Conservation (phyloP, 2,797 vertebrate species). For the Triplophysa yarkandensis region DNA sequence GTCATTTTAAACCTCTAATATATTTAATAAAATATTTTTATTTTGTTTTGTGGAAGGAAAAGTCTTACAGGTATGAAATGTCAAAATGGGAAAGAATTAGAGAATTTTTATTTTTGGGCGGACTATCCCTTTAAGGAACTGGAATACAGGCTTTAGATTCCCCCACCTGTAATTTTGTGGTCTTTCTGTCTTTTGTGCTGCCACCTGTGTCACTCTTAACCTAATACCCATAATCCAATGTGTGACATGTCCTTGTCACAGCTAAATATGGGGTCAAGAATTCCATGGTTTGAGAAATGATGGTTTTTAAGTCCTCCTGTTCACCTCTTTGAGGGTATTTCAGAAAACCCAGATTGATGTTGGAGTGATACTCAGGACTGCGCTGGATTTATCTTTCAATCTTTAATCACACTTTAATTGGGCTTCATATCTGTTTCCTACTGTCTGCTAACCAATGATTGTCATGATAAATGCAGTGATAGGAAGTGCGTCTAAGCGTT, state of each 20-base stretch:
- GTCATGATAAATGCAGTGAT: conserved; percentile 53
- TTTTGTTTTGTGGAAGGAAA: too few relatives aligned
- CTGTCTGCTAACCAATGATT: conserved; percentile 30
- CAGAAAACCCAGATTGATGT: neutral
- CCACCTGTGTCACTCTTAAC: conserved; percentile 5
- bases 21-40: too few relatives aligned
- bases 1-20: too few relatives aligned
- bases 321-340: neutral
- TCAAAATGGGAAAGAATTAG: too few relatives aligned
- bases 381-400: neutral
- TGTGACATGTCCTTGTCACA: conserved; percentile 9
- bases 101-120: too few relatives aligned
- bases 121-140: too few relatives aligned
- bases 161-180: conserved; percentile 32
- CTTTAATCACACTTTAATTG: conserved; percentile 40
- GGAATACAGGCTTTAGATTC: conserved; percentile 33
- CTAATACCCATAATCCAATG: conserved; percentile 16
- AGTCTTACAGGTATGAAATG: too few relatives aligned
- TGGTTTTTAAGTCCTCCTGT: neutral
- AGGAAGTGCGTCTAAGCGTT: conserved; percentile 13
- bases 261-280: conserved; percentile 26
- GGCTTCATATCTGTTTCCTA: conserved; percentile 49
- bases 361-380: neutral
- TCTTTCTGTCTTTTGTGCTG: conserved; percentile 7
- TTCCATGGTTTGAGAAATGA: conserved; percentile 18